Evolutionary conservation across 2,113 vertebrate species (phyloP).

Genomic region (Rhabdornis inornatus): DNA sequence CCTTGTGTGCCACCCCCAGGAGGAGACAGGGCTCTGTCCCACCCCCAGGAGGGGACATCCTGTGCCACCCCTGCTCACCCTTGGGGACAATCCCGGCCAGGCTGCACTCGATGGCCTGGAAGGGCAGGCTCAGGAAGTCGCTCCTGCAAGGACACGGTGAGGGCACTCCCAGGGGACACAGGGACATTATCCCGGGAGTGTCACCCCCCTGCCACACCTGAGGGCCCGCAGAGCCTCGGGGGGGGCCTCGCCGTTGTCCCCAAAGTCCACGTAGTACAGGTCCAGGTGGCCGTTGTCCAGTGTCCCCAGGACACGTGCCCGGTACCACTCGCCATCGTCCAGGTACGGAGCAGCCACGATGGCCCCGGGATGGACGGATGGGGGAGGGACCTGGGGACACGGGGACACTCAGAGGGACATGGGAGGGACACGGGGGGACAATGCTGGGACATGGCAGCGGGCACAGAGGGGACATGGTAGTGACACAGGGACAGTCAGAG

Average conservation of each 20-base stretch:
- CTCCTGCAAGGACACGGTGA: conserved; percentile 71
- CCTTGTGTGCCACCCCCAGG: no score
- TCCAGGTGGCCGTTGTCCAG: conserved; percentile 77
- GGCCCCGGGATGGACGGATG: conserved; percentile 75
- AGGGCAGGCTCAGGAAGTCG: conserved; percentile 92
- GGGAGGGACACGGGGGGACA: no score
- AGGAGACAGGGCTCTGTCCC: neutral
- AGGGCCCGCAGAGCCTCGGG: conserved; percentile 74
- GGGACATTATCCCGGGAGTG: rapidly evolving
- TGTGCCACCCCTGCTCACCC: conserved; percentile 65
- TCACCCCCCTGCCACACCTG: conserved; percentile 64
- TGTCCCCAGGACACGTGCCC: conserved; percentile 79
- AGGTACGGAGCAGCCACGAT: conserved; percentile 85
- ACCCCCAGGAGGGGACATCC: neutral
- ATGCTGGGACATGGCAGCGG: no score
- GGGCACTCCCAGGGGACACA: neutral
- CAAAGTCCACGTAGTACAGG: conserved; percentile 89
- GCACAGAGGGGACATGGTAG: no score
- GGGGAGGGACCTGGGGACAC: conserved; percentile 63
- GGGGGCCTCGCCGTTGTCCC: conserved; percentile 81
- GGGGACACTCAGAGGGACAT: no score
- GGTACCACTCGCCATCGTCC: conserved; percentile 78
- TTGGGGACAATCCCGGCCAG: conserved; percentile 78
- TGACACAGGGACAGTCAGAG: no score
- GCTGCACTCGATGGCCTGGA: conserved; percentile 92